Percentiles rank a stretch among this genome's conserved stretches.
phyloP scores from a whole-genome alignment of 2,888 invertebrate genomes.

The Spodoptera exigua region DNA sequence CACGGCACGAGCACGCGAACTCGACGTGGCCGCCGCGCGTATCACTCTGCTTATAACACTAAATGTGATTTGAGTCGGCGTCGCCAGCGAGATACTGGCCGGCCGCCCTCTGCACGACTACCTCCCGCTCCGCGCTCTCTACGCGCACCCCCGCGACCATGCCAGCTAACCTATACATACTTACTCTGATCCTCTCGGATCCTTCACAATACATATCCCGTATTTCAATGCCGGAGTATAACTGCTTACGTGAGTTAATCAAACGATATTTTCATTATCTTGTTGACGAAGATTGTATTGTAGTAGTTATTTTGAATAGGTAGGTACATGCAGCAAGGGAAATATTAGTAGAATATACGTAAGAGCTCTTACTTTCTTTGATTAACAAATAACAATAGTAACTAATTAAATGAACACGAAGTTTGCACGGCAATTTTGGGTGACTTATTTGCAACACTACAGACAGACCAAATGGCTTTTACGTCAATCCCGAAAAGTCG shows the following conservation, averaged over 20 bases:
- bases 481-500: constrained; percentile 40
- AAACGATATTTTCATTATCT: constrained; percentile 2
- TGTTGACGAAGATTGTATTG: neutral
- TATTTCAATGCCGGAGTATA: constrained; percentile 26
- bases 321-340: too few species aligned
- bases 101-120: constrained; percentile 72
- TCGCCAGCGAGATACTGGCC: constrained; percentile 70
- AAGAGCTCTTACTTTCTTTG: neutral
- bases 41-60: constrained; percentile 75
- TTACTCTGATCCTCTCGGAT: constrained; percentile 46
- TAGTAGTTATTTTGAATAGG: too few species aligned
- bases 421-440: constrained; percentile 37
- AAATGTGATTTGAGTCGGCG: constrained; percentile 79
- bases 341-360: too few species aligned
- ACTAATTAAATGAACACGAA: constrained; percentile 27
- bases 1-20: constrained; percentile 58
- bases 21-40: constrained; percentile 69
- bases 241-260: constrained; percentile 18
- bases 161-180: constrained; percentile 50
- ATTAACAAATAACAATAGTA: constrained; percentile 22
- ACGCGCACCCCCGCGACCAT: constrained; percentile 60
- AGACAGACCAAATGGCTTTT: constrained; percentile 35
- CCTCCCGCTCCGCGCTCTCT: constrained; percentile 65
- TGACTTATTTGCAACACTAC: constrained; percentile 32
- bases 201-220: constrained; percentile 13